Evolutionary conservation across 2,888 invertebrate genomes (phyloP).

Genomic region (Conops quadrifasciatus): DNA sequence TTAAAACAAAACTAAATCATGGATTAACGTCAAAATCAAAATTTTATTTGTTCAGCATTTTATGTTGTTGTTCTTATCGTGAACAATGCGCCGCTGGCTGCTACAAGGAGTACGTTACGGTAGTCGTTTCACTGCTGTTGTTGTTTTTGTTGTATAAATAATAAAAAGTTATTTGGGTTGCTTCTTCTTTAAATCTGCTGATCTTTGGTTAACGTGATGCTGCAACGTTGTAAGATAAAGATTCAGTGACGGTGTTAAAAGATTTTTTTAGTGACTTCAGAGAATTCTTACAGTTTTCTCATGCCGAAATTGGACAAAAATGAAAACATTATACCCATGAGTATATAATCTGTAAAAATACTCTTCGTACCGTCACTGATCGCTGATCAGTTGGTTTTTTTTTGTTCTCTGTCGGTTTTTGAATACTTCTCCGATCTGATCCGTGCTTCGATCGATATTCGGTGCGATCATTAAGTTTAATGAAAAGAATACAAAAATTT

Average conservation of each 20-base stretch:
- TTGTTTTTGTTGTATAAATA: not conserved
- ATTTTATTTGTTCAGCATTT: not conserved
- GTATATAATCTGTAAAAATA: no score
- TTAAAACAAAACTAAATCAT: conserved; percentile 63
- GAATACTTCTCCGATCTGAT: not conserved
- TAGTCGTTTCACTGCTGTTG: conserved; percentile 15
- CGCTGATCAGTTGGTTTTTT: no score
- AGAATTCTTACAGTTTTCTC: no score
- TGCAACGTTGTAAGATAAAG: no score
- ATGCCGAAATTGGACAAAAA: no score
- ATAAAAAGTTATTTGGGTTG: not conserved
- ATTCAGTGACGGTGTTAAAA: no score
- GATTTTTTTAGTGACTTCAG: no score
- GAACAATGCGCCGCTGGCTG: not conserved
- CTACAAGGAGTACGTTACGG: not conserved
- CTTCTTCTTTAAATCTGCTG: not conserved
- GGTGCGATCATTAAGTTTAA: conserved; percentile 36
- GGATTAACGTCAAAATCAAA: conserved; percentile 51
- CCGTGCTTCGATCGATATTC: conserved; percentile 25
- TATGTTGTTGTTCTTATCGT: conserved; percentile 21
- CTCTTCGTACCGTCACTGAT: no score
- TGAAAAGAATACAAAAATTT: conserved; percentile 20
- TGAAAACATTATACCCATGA: no score
- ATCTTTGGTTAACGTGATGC: no score
- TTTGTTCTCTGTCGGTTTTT: not conserved